These are phyloP conservation scores for Aphelenchoides fujianensis DNA, from an alignment of 1,140 invertebrate genomes.

Conservation along the genomic window DNA sequence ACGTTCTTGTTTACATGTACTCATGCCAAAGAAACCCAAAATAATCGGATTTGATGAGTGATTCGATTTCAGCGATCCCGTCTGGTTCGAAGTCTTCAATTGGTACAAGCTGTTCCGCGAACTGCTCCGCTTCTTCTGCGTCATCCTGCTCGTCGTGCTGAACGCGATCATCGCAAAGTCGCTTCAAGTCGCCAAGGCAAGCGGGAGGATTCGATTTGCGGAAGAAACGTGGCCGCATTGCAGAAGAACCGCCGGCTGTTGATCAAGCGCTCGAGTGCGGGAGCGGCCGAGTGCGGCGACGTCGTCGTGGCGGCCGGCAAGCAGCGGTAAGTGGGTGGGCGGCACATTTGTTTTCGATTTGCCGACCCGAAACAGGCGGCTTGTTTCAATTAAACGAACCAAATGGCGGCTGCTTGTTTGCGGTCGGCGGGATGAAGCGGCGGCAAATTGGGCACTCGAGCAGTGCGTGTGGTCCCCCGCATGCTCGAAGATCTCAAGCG, in stretches of 20 bases:
- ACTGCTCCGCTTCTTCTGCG: slow-evolving; percentile 49
- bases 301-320: slow-evolving; percentile 17
- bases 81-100: slow-evolving; percentile 50
- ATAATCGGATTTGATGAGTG: too few relatives aligned
- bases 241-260: slow-evolving; percentile 48
- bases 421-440: neutral
- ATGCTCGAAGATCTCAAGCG: neutral
- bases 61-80: slow-evolving; percentile 48
- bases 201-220: neutral
- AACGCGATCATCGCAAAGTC: slow-evolving; percentile 52
- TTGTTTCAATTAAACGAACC: too few relatives aligned
- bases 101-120: slow-evolving; percentile 58
- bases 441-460: slow-evolving; percentile 23
- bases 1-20: too few relatives aligned
- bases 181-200: slow-evolving; percentile 53
- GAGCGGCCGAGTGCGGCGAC: slow-evolving; percentile 19
- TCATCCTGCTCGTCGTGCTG: slow-evolving; percentile 47
- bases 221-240: slow-evolving; percentile 33
- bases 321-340: neutral
- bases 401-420: neutral
- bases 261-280: slow-evolving; percentile 47
- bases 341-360: too few relatives aligned
- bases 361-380: too few relatives aligned
- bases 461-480: too few relatives aligned
- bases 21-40: too few relatives aligned